Evolutionary conservation across 2,888 invertebrate genomes (phyloP).

Genomic region (Euzophera pinguis): DNA sequence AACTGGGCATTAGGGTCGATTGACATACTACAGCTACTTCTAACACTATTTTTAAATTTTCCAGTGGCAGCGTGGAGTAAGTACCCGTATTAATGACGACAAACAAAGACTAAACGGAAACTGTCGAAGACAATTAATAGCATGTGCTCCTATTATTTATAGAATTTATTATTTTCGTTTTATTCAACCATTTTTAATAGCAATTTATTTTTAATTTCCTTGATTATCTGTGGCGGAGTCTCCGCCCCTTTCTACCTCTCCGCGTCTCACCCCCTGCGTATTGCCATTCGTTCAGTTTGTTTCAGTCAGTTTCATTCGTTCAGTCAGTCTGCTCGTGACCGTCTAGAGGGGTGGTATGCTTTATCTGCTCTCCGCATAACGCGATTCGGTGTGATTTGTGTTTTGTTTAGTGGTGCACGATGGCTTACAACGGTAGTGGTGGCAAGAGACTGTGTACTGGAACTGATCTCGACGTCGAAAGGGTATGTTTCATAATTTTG

Average conservation of each 20-base stretch:
- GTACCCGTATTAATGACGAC: no score
- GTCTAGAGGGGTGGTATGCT: conserved; percentile 44
- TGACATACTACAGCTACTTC: no score
- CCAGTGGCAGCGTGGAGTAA: no score
- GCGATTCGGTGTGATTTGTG: conserved; percentile 77
- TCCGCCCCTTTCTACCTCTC: conserved; percentile 16
- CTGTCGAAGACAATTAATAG: no score
- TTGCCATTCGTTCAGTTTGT: conserved; percentile 34
- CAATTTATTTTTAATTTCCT: not conserved
- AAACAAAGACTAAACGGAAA: no score
- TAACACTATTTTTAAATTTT: no score
- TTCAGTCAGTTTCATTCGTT: conserved; percentile 39
- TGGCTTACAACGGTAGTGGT: conserved; percentile 86
- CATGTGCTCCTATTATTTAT: no score
- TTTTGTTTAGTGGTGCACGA: conserved; percentile 82
- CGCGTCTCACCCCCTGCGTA: conserved; percentile 22
- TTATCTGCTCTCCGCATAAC: conserved; percentile 45
- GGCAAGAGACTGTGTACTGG: conserved; percentile 77
- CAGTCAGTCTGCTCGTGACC: conserved; percentile 67
- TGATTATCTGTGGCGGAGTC: conserved; percentile 6
- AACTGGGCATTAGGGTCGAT: no score
- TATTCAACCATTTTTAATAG: no score
- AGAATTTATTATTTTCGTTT: no score
- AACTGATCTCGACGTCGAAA: conserved; percentile 73
- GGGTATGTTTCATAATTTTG: conserved; percentile 54